Evolutionary conservation across 2,113 vertebrate genomes (phyloP), one percentile per base, ranked within the genome.

Genomic region (Pandion haliaetus): DNA sequence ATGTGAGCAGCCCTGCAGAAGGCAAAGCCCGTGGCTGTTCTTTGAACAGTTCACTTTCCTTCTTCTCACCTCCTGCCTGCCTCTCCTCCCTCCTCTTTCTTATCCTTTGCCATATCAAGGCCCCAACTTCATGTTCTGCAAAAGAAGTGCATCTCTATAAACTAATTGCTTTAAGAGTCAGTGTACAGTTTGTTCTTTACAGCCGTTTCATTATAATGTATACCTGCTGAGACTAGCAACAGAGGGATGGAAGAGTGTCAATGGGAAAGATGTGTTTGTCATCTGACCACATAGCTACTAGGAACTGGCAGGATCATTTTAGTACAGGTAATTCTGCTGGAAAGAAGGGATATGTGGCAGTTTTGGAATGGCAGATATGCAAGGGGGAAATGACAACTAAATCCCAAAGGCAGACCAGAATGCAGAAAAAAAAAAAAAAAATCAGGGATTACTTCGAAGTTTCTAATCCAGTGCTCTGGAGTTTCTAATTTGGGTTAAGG

Each of bases 261-360:
- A 4, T 8, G 21, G 59, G 55, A 84, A 67, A 62, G 45, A 34
- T 8, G 21, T 42, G 25, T 36, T 49, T 47, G 20, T 25, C 69
- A 74, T 15, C 52, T 23, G n/a, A 45, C 16, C 66, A 23, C 42
- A 14, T 4, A 36, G 61, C 67, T 82, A 4, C 50, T 15, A 0
- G 6, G 31, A 86, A 71, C 55, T n/a, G 59, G 21, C 70, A 89
- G 57, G 24, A 80, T 61, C 58, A 26, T 38, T 52, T 72, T 7
- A 1, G 1, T 32, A 16, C 52, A 28, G 20, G 40, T 49, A 62
- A 88, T 45, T 47, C 32, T 14, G 45, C 82, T 38, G 14, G 58
- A 77, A 82, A 69, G 58, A 38, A 63, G 50, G 25, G 25, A 23
- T 17, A 31, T 2, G 0, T 44, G 40, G 21, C 0, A 0, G 10